phyloP scores from a whole-genome alignment of 2,113 vertebrate genomes.

The Caretta caretta region DNA sequence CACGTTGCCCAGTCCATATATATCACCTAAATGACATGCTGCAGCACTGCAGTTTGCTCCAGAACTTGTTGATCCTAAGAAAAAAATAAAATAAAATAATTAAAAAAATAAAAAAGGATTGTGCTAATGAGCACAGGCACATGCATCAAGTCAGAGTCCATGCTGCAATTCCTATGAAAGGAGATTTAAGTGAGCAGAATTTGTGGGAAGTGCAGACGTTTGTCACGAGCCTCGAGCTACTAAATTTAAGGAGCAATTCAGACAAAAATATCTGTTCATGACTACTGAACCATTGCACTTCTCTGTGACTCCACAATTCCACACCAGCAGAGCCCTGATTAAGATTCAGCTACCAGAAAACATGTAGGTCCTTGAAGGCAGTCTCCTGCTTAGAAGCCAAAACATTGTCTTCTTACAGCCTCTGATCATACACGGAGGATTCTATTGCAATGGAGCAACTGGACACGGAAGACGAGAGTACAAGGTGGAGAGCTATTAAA shows the following conservation, averaged over 20 bases:
- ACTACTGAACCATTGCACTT: neutral
- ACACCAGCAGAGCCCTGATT: neutral
- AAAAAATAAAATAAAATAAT: too few relatives aligned
- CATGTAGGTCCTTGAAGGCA: accelerated
- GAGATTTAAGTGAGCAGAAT: neutral
- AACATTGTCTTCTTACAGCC: neutral
- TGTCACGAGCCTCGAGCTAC: accelerated
- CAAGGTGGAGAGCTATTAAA: neutral
- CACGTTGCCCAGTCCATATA: neutral
- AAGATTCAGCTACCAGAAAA: neutral
- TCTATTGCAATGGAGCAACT: neutral
- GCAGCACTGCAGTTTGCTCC: accelerated
- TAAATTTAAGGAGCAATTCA: neutral
- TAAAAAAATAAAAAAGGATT: neutral
- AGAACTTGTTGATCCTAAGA: neutral
- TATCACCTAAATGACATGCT: neutral
- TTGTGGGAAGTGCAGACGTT: neutral
- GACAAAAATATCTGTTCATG: neutral
- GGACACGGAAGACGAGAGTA: neutral
- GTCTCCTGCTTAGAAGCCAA: neutral
- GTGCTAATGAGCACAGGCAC: neutral
- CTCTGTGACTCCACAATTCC: accelerated
- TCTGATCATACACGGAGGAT: neutral
- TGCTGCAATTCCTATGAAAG: accelerated
- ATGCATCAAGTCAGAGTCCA: neutral